phyloP scores from a whole-genome alignment of 2,113 vertebrate genomes.

The Neodontobutis hainanensis region DNA sequence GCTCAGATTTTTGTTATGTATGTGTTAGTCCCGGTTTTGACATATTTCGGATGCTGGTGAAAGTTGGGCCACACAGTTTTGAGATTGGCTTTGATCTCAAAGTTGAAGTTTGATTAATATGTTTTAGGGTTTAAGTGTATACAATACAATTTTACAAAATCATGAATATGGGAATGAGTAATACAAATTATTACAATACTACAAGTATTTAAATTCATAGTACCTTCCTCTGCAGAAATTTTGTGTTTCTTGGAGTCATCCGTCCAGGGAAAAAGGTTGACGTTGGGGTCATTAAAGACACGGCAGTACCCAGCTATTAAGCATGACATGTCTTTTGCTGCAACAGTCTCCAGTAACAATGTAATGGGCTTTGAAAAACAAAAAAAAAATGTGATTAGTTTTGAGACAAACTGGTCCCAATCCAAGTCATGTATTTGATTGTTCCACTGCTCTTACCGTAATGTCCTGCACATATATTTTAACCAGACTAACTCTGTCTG shows the following conservation, averaged over 20 bases:
- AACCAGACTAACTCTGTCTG: slow-evolving; percentile 92
- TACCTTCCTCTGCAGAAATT: slow-evolving; percentile 94
- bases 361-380: slow-evolving; percentile 84
- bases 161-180: too few species aligned
- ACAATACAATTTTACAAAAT: too few species aligned
- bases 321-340: slow-evolving; percentile 93
- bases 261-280: slow-evolving; percentile 86
- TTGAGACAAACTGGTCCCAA: neutral
- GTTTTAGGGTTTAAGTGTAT: too few species aligned
- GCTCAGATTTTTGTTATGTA: too few species aligned
- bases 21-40: too few species aligned
- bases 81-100: too few species aligned
- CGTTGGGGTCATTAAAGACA: slow-evolving; percentile 83
- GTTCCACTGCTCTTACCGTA: slow-evolving; percentile 81
- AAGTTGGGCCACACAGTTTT: too few species aligned
- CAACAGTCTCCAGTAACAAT: slow-evolving; percentile 88
- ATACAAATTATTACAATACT: neutral
- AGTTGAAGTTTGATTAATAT: too few species aligned
- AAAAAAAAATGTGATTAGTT: slow-evolving; percentile 14
- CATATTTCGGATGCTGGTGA: too few species aligned
- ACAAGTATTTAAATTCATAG: slow-evolving; percentile 2
- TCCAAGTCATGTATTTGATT: neutral
- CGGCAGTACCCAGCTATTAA: slow-evolving; percentile 90
- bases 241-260: slow-evolving; percentile 80
- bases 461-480: slow-evolving; percentile 95